Percentiles rank a stretch among this genome's conserved stretches.
Conservation (phyloP, 2,113 vertebrate genomes). For the Barbus barbus region DNA sequence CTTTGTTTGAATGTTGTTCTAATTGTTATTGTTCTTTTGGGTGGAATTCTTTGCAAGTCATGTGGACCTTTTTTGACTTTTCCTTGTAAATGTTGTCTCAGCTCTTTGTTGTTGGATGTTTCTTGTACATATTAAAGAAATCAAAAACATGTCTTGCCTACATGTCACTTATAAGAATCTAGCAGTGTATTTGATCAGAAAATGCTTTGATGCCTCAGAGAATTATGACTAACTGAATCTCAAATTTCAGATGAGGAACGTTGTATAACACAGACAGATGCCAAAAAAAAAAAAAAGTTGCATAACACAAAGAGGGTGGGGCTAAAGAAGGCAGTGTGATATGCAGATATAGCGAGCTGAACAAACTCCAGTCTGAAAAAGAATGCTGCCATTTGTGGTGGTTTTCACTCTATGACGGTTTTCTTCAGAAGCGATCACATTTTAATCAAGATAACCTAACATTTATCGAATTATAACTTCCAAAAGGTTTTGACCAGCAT, state of each 20-base stretch:
- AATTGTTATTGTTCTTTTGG: neutral
- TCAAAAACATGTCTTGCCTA: neutral
- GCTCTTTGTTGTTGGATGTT: neutral
- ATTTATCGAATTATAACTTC: neutral
- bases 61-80: neutral
- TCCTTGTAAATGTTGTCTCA: neutral
- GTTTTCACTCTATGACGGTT: too few species aligned
- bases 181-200: neutral
- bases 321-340: conserved; percentile 22
- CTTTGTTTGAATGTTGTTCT: neutral
- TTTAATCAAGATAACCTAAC: neutral
- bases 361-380: neutral
- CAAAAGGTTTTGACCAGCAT: too few species aligned
- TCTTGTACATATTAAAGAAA: conserved; percentile 36
- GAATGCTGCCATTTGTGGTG: neutral
- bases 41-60: neutral
- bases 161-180: neutral
- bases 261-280: conserved; percentile 27
- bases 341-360: neutral
- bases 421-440: neutral
- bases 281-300: conserved; percentile 8
- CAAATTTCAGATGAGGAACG: neutral
- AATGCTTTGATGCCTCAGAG: neutral
- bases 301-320: neutral
- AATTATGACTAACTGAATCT: neutral